Evolutionary conservation across 2,888 invertebrate genomes (phyloP).

Genomic region (Tachina lurida): DNA sequence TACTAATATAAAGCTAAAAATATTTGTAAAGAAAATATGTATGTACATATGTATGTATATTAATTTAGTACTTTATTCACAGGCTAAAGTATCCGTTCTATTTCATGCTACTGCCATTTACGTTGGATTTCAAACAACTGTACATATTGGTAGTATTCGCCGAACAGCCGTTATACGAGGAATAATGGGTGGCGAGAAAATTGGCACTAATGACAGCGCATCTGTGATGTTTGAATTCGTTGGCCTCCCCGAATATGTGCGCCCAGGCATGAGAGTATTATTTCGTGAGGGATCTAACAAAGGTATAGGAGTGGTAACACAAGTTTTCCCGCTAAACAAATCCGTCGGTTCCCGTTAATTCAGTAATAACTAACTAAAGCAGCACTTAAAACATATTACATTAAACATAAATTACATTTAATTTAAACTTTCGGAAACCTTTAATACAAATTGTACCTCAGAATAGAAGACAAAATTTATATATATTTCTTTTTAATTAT

Average conservation of each 20-base stretch:
- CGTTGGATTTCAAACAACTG: slow-evolving; percentile 94
- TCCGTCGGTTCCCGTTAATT: slow-evolving; percentile 70
- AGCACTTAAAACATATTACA: slow-evolving; percentile 14
- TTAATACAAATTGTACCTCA: slow-evolving; percentile 61
- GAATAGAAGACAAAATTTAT: slow-evolving; percentile 28
- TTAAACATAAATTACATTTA: not conserved
- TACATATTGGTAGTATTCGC: slow-evolving; percentile 97
- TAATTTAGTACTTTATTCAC: slow-evolving; percentile 79
- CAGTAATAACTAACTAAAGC: slow-evolving; percentile 4
- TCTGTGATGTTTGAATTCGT: slow-evolving; percentile 95
- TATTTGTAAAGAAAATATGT: not conserved
- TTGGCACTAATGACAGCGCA: slow-evolving; percentile 92
- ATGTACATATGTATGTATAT: not conserved
- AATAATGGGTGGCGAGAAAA: slow-evolving; percentile 84
- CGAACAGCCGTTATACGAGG: slow-evolving; percentile 96
- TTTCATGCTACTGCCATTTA: slow-evolving; percentile 93
- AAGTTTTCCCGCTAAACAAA: slow-evolving; percentile 86
- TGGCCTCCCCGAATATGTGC: slow-evolving; percentile 93
- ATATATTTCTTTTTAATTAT: not conserved
- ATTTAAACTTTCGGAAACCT: slow-evolving; percentile 29
- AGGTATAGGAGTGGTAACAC: slow-evolving; percentile 92
- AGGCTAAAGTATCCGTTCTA: slow-evolving; percentile 95
- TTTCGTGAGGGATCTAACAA: slow-evolving; percentile 93
- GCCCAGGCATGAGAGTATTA: slow-evolving; percentile 89
- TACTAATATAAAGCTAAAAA: not conserved